These are phyloP conservation scores for Takifugu bimaculatus DNA, from an alignment of 2,113 vertebrate species.

Conservation along the genomic window DNA sequence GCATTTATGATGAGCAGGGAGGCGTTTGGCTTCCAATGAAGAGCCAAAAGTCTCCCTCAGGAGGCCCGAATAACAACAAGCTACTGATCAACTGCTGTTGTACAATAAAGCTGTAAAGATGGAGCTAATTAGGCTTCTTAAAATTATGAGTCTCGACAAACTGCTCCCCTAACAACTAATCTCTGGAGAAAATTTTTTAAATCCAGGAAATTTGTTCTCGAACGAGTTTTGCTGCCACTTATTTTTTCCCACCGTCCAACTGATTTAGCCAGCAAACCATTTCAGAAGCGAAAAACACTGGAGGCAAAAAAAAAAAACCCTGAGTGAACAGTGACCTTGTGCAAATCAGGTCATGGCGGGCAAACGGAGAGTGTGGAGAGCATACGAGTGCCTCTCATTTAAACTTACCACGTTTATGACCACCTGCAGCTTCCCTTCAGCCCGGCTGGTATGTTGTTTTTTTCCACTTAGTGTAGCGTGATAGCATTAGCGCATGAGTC, in stretches of 20 bases:
- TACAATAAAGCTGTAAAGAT: no score
- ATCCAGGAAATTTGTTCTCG: slow-evolving; percentile 12
- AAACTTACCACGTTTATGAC: slow-evolving; percentile 2
- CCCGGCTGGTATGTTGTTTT: slow-evolving; percentile 60
- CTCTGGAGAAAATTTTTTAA: slow-evolving; percentile 20
- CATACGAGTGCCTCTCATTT: slow-evolving; percentile 6
- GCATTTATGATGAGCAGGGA: no score
- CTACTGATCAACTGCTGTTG: neutral
- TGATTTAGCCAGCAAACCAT: neutral
- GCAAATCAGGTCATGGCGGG: neutral
- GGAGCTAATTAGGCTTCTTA: no score
- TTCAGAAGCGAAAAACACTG: neutral
- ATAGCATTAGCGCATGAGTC: slow-evolving; percentile 44
- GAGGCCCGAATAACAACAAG: neutral
- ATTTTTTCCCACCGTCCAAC: neutral
- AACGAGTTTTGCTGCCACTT: slow-evolving; percentile 7
- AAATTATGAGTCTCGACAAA: neutral
- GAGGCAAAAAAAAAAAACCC: no score
- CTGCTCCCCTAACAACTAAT: slow-evolving; percentile 1
- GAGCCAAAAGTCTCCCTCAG: no score
- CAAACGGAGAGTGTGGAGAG: neutral
- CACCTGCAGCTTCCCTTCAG: no score
- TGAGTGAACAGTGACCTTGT: neutral
- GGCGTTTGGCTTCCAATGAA: no score
- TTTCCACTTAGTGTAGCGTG: slow-evolving; percentile 33